Conservation (phyloP, 1,140 invertebrate species). For the Lordiphosa stackelbergi region DNA sequence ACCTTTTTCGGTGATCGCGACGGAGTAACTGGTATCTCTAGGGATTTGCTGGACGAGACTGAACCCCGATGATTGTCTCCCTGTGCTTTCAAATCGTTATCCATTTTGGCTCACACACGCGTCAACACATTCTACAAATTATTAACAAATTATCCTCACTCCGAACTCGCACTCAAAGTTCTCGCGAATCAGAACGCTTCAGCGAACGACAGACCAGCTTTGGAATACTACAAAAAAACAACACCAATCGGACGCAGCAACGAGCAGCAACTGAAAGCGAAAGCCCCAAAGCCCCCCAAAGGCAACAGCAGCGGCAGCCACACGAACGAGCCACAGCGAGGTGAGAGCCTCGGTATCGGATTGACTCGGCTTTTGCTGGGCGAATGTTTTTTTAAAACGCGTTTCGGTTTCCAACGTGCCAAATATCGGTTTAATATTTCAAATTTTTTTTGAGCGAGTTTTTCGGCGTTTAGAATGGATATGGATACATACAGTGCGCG, state of each 20-base stretch:
- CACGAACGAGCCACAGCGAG: conserved; percentile 38
- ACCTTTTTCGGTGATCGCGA: conserved; percentile 75
- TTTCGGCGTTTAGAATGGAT: conserved; percentile 36
- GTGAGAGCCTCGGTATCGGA: conserved; percentile 47
- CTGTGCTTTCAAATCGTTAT: conserved; percentile 41
- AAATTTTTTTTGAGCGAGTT: conserved; percentile 22
- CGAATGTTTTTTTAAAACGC: conserved; percentile 34
- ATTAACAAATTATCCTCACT: conserved; percentile 4
- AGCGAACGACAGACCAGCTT: conserved; percentile 19
- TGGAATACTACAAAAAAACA: conserved; percentile 36
- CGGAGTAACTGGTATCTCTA: conserved; percentile 67
- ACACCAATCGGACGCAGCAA: conserved; percentile 67
- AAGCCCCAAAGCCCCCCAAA: conserved; percentile 38
- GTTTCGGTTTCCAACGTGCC: conserved; percentile 33
- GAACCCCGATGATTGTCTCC: conserved; percentile 67
- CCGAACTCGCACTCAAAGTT: not conserved
- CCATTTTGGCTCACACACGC: conserved; percentile 29
- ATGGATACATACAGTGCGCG: not conserved
- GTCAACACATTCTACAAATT: conserved; percentile 2
- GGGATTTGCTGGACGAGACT: conserved; percentile 67
- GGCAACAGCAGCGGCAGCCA: conserved; percentile 6
- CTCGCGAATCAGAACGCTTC: not conserved
- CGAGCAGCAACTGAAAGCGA: conserved; percentile 74
- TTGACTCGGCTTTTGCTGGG: conserved; percentile 2
- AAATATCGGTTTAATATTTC: conserved; percentile 46